phyloP scores from a whole-genome alignment of 2,888 invertebrate species.

The Lithophane socia region DNA sequence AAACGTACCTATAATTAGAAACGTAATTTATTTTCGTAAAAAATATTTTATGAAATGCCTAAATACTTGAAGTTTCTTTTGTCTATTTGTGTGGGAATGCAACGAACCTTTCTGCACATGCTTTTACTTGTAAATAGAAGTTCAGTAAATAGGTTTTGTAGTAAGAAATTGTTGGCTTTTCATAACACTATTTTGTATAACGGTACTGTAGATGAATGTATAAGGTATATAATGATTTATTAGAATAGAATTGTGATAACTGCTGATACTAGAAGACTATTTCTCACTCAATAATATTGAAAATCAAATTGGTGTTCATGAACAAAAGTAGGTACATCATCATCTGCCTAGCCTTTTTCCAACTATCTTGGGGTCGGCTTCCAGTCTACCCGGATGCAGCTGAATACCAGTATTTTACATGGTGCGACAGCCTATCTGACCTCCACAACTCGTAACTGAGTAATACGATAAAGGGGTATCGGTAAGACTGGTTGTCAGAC shows the following conservation, averaged over 20 bases:
- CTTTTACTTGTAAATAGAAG: not conserved
- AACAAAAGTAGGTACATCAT: not conserved
- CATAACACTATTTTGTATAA: not conserved
- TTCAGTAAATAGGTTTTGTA: not conserved
- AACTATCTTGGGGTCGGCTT: too few species aligned
- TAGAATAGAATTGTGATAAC: not conserved
- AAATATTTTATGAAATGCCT: not conserved
- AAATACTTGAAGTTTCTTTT: not conserved
- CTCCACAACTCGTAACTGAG: too few species aligned
- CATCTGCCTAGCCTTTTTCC: too few species aligned
- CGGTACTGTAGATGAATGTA: not conserved
- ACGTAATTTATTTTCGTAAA: not conserved
- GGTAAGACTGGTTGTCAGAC: too few species aligned
- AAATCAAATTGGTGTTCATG: not conserved
- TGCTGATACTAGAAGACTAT: too few species aligned
- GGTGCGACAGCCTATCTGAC: too few species aligned
- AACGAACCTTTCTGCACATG: not conserved
- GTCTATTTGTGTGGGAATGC: not conserved
- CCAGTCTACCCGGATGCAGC: too few species aligned
- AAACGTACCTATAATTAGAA: not conserved
- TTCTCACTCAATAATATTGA: not conserved
- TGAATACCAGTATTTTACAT: too few species aligned
- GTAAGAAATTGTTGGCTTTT: not conserved
- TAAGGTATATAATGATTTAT: too few species aligned
- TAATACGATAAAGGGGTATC: too few species aligned